Evolutionary conservation across 2,888 invertebrate species (phyloP), one percentile per base, ranked within the genome.

Genomic region (Macrophya alboannulata): DNA sequence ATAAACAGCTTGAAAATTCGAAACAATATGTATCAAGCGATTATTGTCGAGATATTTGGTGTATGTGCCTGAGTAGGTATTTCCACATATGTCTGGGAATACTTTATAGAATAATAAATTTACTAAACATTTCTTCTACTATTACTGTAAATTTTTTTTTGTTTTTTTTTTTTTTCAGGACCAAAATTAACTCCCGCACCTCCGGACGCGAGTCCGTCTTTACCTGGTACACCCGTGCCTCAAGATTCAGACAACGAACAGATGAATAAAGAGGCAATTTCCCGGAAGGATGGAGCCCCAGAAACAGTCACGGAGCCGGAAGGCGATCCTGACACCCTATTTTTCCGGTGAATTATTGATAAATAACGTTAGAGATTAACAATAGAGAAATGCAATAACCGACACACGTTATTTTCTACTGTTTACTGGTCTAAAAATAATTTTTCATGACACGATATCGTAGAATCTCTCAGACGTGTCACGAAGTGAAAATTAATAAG

Each of bases 291-390:
- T 43, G 88, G 84, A 2, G 88, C 86, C 9, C 62, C 62, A 12
- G 85, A 86, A n/a, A 76, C 72, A 10, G 87, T 89, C 0, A 79
- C 86, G 17, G 90, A 89, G 25, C 85, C 85, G 79, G 91, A 91
- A 86, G 85, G 89, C 77, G 92, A 93, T 88, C 90, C 90, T 10
- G 93, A 93, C 81, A 91, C 93, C 4, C 89, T 93, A 21, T 93
- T 91, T 85, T 93, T 93, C 86, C 91, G 93, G 93, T 93, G 86
- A 87, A 87, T 85, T 48, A 43, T 83, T 37, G 17, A 12, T 25
- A 48, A 74, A 45, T 74, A 25, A 21, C 5, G n/a, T n/a, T 25
- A 15, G 43, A 45, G 45, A 43, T 45, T 21, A 37, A 15, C 31
- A 62, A 25, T 25, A 25, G 62, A 10, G n/a, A 45, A 21, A 1